Evolutionary conservation across 2,113 vertebrate species (phyloP).

Genomic region (Panthera tigris): DNA sequence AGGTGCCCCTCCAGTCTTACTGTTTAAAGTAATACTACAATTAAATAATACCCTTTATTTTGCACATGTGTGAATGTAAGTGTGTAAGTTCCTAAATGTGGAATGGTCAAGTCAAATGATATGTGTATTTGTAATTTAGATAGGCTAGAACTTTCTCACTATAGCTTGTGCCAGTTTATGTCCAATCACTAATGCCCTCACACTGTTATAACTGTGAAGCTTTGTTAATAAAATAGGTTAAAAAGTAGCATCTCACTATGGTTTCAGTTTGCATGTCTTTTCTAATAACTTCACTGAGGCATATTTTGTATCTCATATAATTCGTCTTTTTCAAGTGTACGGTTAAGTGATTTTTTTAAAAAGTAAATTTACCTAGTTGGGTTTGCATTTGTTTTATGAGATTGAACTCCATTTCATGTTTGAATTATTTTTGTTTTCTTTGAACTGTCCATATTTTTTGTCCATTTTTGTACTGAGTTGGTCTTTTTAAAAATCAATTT

Average conservation of each 20-base stretch:
- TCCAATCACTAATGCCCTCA: not conserved
- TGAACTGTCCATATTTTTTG: not conserved
- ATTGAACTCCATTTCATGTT: not conserved
- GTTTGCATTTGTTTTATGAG: slow-evolving; percentile 49
- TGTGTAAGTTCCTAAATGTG: slow-evolving; percentile 36
- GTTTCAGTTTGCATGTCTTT: not conserved
- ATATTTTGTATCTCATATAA: slow-evolving; percentile 25
- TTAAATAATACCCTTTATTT: slow-evolving; percentile 14
- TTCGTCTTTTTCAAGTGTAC: not conserved
- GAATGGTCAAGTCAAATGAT: not conserved
- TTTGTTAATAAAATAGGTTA: not conserved
- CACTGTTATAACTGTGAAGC: not conserved
- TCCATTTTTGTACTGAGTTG: not conserved
- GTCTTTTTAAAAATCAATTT: not conserved
- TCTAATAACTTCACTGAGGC: not conserved
- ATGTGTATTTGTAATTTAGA: not conserved
- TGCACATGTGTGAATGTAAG: not conserved
- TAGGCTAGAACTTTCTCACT: not conserved
- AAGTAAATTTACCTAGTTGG: not conserved
- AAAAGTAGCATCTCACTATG: not conserved
- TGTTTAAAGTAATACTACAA: not conserved
- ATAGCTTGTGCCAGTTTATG: not conserved
- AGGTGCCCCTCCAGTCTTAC: not conserved
- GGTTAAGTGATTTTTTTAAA: not conserved
- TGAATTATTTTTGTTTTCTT: not conserved